These are phyloP conservation scores for Pyrrhia umbra DNA, from an alignment of 2,888 invertebrate species.

Conservation along the genomic window DNA sequence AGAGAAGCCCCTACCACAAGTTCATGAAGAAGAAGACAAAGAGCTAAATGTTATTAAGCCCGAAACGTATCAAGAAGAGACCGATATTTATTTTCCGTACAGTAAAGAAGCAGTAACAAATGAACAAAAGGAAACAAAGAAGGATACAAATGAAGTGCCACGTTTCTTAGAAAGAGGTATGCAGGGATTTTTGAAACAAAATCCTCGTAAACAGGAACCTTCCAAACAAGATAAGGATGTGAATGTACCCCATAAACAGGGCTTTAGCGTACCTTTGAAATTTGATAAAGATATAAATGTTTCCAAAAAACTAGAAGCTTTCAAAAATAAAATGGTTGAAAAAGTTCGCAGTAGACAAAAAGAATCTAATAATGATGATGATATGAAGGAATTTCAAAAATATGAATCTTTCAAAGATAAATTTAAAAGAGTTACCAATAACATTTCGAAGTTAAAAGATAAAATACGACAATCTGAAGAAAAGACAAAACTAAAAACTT, in stretches of 20 bases:
- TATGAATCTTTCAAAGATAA: constrained; percentile 56
- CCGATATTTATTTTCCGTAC: constrained; percentile 18
- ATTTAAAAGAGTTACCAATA: constrained; percentile 55
- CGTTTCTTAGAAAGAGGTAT: background rate
- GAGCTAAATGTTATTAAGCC: constrained; percentile 8
- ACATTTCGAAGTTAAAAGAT: constrained; percentile 61
- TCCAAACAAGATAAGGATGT: constrained; percentile 13
- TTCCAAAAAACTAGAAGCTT: background rate
- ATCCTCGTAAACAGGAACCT: constrained; percentile 6
- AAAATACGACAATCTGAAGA: constrained; percentile 53
- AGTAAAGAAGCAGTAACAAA: background rate
- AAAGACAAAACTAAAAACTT: constrained; percentile 55
- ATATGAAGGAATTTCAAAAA: constrained; percentile 14
- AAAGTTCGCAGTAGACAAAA: constrained; percentile 4
- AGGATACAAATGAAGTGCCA: background rate
- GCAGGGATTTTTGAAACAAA: background rate
- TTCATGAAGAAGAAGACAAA: constrained; percentile 39
- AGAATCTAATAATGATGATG: background rate
- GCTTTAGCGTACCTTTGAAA: background rate
- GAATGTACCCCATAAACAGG: constrained; percentile 13
- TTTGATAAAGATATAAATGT: background rate
- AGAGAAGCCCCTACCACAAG: constrained; percentile 25
- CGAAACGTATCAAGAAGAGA: background rate
- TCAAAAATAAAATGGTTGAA: background rate
- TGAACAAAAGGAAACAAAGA: background rate